phyloP scores from a whole-genome alignment of 2,888 invertebrate species.

The Adela reaumurella region DNA sequence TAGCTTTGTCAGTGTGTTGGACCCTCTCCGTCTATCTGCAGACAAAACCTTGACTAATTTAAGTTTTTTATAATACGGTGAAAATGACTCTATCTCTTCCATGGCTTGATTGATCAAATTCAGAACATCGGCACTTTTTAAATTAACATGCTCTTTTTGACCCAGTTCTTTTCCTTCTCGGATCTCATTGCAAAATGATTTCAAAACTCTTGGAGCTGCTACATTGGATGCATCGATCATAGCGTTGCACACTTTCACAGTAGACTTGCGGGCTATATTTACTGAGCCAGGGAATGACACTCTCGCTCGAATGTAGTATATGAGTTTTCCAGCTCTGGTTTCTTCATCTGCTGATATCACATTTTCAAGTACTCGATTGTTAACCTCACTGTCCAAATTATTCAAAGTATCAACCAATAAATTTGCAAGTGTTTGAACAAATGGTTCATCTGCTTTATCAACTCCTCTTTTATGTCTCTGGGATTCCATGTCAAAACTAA shows the following conservation, averaged over 20 bases:
- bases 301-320: slow-evolving; percentile 29
- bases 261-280: background rate
- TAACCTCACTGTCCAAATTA: slow-evolving; percentile 26
- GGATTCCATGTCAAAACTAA: slow-evolving; percentile 32
- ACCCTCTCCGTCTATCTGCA: slow-evolving; percentile 23
- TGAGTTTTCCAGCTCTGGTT: slow-evolving; percentile 24
- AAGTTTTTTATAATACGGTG: slow-evolving; percentile 20
- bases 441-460: slow-evolving; percentile 11
- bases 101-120: slow-evolving; percentile 21
- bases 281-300: slow-evolving; percentile 11
- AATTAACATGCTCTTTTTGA: slow-evolving; percentile 17
- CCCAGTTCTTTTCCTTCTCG: slow-evolving; percentile 17
- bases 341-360: slow-evolving; percentile 33
- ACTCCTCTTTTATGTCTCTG: too few species aligned
- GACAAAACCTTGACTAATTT: slow-evolving; percentile 24
- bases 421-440: slow-evolving; percentile 26
- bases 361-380: slow-evolving; percentile 25
- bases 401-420: slow-evolving; percentile 32
- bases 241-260: slow-evolving; percentile 50
- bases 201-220: slow-evolving; percentile 38
- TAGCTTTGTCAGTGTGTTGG: slow-evolving; percentile 29
- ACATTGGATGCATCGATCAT: slow-evolving; percentile 38
- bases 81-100: slow-evolving; percentile 29
- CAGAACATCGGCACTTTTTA: slow-evolving; percentile 25
- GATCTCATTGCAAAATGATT: slow-evolving; percentile 43